Evolutionary conservation across 1,140 invertebrate genomes (phyloP).

Genomic region (Macrobrachium nipponense): DNA sequence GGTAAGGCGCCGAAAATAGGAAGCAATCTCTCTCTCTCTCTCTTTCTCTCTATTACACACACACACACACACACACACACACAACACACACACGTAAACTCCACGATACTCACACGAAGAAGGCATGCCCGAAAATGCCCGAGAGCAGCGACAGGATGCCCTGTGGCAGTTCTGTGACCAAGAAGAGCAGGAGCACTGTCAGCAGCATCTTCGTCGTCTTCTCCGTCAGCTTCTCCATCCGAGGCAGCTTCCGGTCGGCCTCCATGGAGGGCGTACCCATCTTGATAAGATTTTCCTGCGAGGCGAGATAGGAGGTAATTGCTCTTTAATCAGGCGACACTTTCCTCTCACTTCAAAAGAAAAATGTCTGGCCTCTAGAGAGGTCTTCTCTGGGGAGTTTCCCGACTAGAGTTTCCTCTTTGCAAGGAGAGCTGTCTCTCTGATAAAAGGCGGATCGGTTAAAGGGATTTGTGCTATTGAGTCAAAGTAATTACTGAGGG

Average conservation of each 20-base stretch:
- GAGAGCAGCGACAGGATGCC: conserved; percentile 65
- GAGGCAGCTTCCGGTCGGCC: conserved; percentile 57
- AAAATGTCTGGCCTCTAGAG: too few relatives aligned
- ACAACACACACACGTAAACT: too few relatives aligned
- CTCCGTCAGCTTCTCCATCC: conserved; percentile 63
- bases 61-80: too few relatives aligned
- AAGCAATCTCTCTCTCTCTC: not conserved
- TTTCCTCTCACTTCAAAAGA: too few relatives aligned
- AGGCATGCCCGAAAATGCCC: conserved; percentile 63
- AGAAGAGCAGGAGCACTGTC: conserved; percentile 73
- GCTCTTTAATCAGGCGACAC: too few relatives aligned
- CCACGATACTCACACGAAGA: conserved; percentile 46
- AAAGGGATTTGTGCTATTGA: too few relatives aligned
- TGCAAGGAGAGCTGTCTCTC: too few relatives aligned
- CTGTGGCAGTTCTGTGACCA: conserved; percentile 73
- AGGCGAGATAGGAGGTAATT: not conserved
- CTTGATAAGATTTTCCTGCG: conserved; percentile 62
- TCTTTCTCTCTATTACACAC: too few relatives aligned
- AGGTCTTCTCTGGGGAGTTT: too few relatives aligned
- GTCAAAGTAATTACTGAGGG: not conserved
- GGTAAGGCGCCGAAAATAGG: too few relatives aligned
- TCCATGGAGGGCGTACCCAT: conserved; percentile 63
- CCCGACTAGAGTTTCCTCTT: too few relatives aligned
- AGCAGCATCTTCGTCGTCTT: conserved; percentile 75
- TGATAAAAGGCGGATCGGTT: too few relatives aligned